Conservation (phyloP, 1,140 invertebrate species). For the Papilio dardanus region DNA sequence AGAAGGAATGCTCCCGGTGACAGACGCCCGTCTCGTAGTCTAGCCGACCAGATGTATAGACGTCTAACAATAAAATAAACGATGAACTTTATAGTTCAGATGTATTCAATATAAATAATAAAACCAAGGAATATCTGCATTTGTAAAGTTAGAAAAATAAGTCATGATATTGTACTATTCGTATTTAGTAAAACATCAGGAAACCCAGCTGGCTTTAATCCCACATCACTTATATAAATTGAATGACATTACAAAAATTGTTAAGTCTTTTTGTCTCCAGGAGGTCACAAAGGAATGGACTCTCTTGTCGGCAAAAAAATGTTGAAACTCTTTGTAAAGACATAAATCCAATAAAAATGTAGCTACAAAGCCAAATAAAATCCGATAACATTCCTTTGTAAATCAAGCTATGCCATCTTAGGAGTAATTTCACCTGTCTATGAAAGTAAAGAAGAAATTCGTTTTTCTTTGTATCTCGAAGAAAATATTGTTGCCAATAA, state of each 20-base stretch:
- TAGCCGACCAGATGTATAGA: constrained; percentile 23
- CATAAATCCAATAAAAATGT: neutral
- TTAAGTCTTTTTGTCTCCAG: neutral
- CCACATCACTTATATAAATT: neutral
- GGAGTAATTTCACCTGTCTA: constrained; percentile 34
- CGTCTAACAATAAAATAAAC: constrained; percentile 30
- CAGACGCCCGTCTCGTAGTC: constrained; percentile 27
- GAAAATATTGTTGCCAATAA: constrained; percentile 45
- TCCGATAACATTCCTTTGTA: constrained; percentile 14
- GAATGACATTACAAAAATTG: neutral
- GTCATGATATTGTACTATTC: too few species aligned
- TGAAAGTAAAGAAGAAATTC: constrained; percentile 36
- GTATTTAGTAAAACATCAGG: too few species aligned
- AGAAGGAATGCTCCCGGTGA: constrained; percentile 33
- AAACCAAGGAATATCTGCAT: neutral
- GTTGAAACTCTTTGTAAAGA: neutral
- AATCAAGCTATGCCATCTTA: constrained; percentile 11
- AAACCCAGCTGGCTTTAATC: too few species aligned
- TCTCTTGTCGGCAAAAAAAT: neutral
- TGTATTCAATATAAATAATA: neutral
- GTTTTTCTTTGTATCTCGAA: constrained; percentile 34
- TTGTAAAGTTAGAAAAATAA: neutral
- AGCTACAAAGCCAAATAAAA: constrained; percentile 10
- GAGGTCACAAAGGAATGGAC: neutral
- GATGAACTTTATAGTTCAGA: constrained; percentile 16